These are phyloP conservation scores for Holothuria glaberrima DNA, from an alignment of 35 echinoderm and acorn worm species.

Conservation along the genomic window DNA sequence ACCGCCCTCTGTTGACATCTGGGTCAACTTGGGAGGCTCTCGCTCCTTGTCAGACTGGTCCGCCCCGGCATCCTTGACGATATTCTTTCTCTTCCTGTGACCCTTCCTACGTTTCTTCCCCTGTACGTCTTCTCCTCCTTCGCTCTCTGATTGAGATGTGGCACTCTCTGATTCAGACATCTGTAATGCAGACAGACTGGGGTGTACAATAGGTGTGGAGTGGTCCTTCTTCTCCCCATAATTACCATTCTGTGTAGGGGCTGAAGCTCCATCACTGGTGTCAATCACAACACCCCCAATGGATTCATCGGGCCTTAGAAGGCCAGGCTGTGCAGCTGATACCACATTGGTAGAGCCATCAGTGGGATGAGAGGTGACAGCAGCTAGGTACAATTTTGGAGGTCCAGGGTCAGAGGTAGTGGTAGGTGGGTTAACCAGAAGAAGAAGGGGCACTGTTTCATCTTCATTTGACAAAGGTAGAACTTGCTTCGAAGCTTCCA, in stretches of 20 bases:
- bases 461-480: not conserved
- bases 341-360: not conserved
- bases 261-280: not conserved
- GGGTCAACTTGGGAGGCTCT: not conserved
- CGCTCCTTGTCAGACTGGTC: not conserved
- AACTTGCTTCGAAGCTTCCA: not conserved
- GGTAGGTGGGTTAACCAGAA: not conserved
- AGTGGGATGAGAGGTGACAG: not conserved
- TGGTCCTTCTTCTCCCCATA: not conserved
- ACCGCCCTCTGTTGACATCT: not conserved
- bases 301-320: not conserved
- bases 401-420: not conserved
- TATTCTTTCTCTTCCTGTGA: constrained; percentile 28
- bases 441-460: not conserved
- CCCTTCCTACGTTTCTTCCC: constrained; percentile 20
- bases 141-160: constrained; percentile 45
- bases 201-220: not conserved
- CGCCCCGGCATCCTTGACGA: not conserved
- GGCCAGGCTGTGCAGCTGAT: no score
- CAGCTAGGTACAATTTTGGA: constrained; percentile 7
- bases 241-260: not conserved
- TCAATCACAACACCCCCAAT: not conserved
- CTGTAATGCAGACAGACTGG: not conserved
- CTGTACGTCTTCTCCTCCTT: constrained; percentile 33
- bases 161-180: constrained; percentile 49